Evolutionary conservation across 2,113 vertebrate species (phyloP).

Genomic region (Tauraco erythrolophus): DNA sequence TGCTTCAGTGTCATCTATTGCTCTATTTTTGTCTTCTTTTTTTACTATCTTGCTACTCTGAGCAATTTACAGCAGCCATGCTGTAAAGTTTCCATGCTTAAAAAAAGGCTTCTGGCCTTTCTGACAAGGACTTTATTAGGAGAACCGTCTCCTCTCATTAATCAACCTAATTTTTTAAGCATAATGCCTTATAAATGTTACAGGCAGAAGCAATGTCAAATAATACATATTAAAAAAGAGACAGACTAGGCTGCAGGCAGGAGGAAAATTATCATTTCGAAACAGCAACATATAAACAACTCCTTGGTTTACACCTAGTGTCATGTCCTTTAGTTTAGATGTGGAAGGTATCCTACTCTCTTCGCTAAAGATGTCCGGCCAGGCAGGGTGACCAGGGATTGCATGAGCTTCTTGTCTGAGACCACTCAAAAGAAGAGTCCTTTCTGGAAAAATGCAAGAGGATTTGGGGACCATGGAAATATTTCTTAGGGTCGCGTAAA

Average conservation of each 20-base stretch:
- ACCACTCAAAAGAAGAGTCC: background rate
- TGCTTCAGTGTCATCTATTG: background rate
- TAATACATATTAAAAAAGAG: background rate
- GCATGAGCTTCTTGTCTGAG: background rate
- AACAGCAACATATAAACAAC: background rate
- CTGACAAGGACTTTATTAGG: conserved; percentile 12
- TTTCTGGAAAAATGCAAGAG: background rate
- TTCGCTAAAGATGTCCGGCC: background rate
- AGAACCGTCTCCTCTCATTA: background rate
- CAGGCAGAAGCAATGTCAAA: background rate
- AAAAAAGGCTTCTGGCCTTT: background rate
- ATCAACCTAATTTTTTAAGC: conserved; percentile 17
- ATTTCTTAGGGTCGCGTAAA: background rate
- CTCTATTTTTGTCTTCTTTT: background rate
- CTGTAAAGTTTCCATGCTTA: background rate
- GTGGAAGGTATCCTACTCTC: background rate
- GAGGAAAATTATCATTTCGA: background rate
- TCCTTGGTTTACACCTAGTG: background rate
- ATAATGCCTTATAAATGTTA: conserved; percentile 7
- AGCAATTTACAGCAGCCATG: background rate
- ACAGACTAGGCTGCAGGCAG: background rate
- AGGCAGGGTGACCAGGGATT: background rate
- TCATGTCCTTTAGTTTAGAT: background rate
- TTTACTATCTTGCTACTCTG: background rate
- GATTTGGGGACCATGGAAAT: background rate